A percentile compares a stretch with the other conserved stretches of the same genome.
phyloP scores from a whole-genome alignment of 1,140 invertebrate genomes.

The Anoplophora glabripennis region DNA sequence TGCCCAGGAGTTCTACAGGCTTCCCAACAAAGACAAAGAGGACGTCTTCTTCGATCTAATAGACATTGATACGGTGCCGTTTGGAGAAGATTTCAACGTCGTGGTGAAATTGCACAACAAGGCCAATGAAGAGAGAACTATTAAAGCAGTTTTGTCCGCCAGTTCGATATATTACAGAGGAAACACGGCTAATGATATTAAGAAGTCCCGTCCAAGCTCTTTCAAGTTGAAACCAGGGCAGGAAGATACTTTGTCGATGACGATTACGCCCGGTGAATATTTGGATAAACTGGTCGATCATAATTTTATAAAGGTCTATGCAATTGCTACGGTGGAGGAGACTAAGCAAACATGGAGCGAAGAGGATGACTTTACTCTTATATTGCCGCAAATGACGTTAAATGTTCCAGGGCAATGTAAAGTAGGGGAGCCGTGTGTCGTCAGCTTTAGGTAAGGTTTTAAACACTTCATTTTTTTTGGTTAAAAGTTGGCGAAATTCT shows the following conservation, averaged over 20 bases:
- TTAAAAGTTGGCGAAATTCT: too few species aligned
- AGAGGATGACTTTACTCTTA: constrained; percentile 66
- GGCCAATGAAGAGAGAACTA: constrained; percentile 60
- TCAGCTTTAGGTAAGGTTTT: constrained; percentile 49
- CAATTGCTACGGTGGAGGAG: constrained; percentile 64
- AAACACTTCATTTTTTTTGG: constrained; percentile 7
- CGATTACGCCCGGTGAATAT: constrained; percentile 59
- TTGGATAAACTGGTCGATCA: constrained; percentile 67
- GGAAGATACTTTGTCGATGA: constrained; percentile 55
- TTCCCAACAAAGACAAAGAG: constrained; percentile 54
- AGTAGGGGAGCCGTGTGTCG: constrained; percentile 36
- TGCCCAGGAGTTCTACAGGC: constrained; percentile 60
- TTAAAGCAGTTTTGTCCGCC: constrained; percentile 61
- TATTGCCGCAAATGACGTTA: constrained; percentile 60
- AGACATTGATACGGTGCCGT: constrained; percentile 64
- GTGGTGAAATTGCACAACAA: constrained; percentile 66
- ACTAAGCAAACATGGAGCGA: constrained; percentile 68
- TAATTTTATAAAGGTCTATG: constrained; percentile 65
- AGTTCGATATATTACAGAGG: constrained; percentile 70
- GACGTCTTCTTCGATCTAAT: constrained; percentile 65
- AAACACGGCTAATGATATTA: constrained; percentile 61
- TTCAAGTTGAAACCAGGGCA: constrained; percentile 58
- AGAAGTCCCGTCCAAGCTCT: constrained; percentile 53
- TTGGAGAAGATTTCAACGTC: constrained; percentile 66
- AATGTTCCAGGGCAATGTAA: constrained; percentile 44